Evolutionary conservation across 2,888 invertebrate species (phyloP).

Genomic region (Tuta absoluta): DNA sequence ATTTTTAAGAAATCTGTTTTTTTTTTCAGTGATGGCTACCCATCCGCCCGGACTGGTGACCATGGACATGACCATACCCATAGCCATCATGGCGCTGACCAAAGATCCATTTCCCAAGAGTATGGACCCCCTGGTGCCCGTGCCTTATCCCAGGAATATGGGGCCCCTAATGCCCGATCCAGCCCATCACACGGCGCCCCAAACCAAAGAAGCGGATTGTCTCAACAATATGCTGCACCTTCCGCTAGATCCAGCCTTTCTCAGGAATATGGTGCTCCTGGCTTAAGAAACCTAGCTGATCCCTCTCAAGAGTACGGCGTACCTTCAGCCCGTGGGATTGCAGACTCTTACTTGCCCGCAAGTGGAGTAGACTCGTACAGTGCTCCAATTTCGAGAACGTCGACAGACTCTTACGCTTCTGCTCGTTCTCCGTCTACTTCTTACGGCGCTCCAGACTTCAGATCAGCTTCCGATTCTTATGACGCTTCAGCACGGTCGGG

Average conservation of each 20-base stretch:
- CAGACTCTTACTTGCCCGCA: constrained; percentile 45
- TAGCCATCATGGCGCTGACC: constrained; percentile 37
- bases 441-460: constrained; percentile 50
- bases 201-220: constrained; percentile 34
- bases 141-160: constrained; percentile 42
- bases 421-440: constrained; percentile 38
- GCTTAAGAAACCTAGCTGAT: constrained; percentile 39
- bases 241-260: constrained; percentile 47
- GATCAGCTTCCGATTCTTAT: constrained; percentile 52
- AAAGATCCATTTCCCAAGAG: constrained; percentile 41
- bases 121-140: constrained; percentile 38
- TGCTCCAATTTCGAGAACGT: constrained; percentile 36
- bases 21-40: constrained; percentile 59
- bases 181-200: constrained; percentile 40
- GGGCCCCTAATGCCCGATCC: constrained; percentile 39
- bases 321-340: constrained; percentile 36
- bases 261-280: constrained; percentile 48
- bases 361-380: constrained; percentile 45
- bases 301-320: constrained; percentile 48
- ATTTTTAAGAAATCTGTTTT: too few relatives aligned
- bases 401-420: constrained; percentile 1
- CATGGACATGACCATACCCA: constrained; percentile 42
- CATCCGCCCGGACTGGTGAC: constrained; percentile 49
- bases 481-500: constrained; percentile 34
- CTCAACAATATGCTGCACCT: constrained; percentile 48